phyloP scores from a whole-genome alignment of 2,888 invertebrate species.

The Acanthosoma haemorrhoidale region DNA sequence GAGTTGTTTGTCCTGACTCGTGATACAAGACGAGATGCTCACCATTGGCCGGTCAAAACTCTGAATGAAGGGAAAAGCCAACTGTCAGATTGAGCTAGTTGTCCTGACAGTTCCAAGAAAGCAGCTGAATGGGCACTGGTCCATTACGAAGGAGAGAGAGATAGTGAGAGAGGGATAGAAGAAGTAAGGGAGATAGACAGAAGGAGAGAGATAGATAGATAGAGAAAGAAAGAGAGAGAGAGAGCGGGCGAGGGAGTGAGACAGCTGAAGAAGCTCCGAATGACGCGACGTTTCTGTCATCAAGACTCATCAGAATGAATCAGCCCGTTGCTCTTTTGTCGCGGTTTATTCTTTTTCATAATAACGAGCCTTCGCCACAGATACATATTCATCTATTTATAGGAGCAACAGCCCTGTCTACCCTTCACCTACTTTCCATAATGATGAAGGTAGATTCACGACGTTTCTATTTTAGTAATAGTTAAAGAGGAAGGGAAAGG shows the following conservation, averaged over 20 bases:
- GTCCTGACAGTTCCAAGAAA: neutral
- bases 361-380: neutral
- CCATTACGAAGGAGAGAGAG: neutral
- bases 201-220: no score
- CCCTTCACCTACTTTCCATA: slow-evolving; percentile 11
- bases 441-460: no score
- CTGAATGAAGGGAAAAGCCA: neutral
- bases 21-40: neutral
- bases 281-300: neutral
- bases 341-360: neutral
- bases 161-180: neutral
- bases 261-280: neutral
- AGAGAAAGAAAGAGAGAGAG: no score
- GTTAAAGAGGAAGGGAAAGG: no score
- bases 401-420: no score
- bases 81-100: neutral
- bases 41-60: neutral
- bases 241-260: neutral
- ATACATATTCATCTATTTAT: slow-evolving; percentile 1
- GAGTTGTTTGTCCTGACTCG: neutral
- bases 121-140: neutral
- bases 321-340: neutral
- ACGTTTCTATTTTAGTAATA: no score
- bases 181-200: neutral
- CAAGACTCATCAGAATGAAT: slow-evolving; percentile 15